Evolutionary conservation across 2,113 vertebrate genomes (phyloP).

Genomic region (Cricetomys ansorgei): DNA sequence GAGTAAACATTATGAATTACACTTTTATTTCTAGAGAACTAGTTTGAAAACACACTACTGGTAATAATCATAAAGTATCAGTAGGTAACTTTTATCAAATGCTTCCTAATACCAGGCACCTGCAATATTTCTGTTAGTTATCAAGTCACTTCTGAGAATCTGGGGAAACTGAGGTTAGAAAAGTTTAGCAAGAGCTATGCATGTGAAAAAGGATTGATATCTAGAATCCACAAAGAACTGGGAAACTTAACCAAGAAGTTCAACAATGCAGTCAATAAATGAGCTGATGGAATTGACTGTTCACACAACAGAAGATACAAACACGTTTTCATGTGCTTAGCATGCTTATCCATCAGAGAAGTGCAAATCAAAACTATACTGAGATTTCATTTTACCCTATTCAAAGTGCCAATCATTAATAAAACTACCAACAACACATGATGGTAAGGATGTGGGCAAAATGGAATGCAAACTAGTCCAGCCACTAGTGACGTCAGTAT

Average conservation of each 20-base stretch:
- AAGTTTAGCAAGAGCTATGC: not conserved
- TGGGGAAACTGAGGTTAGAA: slow-evolving; percentile 10
- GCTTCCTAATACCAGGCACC: not conserved
- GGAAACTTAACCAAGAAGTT: not conserved
- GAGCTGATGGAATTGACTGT: not conserved
- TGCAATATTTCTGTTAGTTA: not conserved
- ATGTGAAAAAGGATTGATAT: not conserved
- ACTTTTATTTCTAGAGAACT: not conserved
- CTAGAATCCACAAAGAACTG: not conserved
- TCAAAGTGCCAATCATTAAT: not conserved
- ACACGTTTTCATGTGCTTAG: too few relatives aligned
- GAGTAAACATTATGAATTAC: not conserved
- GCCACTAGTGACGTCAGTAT: not conserved
- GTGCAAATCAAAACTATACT: not conserved
- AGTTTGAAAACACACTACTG: not conserved
- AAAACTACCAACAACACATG: not conserved
- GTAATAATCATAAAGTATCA: not conserved
- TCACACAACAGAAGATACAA: not conserved
- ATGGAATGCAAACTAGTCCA: not conserved
- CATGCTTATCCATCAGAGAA: not conserved
- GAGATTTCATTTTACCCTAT: not conserved
- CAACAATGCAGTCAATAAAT: not conserved
- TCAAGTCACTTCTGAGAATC: not conserved
- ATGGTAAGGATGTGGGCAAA: not conserved
- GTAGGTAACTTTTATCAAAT: not conserved